phyloP scores from a whole-genome alignment of 2,113 vertebrate genomes.

The Pipa parva region DNA sequence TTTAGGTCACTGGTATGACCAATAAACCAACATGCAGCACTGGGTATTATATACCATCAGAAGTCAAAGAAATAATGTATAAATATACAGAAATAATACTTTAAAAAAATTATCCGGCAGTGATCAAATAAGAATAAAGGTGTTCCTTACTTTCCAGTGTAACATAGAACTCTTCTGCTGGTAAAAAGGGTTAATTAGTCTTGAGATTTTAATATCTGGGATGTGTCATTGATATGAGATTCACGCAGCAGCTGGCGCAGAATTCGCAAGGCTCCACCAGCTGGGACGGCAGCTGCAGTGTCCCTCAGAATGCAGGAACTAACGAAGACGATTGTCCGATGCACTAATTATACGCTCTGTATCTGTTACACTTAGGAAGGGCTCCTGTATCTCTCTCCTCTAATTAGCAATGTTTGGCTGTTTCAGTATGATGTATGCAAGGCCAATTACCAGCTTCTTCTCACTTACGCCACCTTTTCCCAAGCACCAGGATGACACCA shows the following conservation, averaged over 20 bases:
- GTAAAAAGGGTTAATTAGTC: slow-evolving; percentile 29
- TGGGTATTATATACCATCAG: no score
- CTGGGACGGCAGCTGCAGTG: slow-evolving; percentile 37
- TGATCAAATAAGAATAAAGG: no score
- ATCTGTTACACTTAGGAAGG: slow-evolving; percentile 35
- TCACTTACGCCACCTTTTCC: slow-evolving; percentile 5
- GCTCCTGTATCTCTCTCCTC: slow-evolving; percentile 15
- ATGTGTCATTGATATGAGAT: slow-evolving; percentile 21
- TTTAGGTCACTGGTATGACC: no score
- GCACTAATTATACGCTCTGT: slow-evolving; percentile 38
- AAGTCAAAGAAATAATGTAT: no score
- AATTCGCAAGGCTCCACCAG: slow-evolving; percentile 18
- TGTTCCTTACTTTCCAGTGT: no score
- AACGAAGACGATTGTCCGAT: slow-evolving; percentile 30
- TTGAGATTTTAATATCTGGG: slow-evolving; percentile 5
- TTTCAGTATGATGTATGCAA: slow-evolving; percentile 17
- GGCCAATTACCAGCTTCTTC: slow-evolving; percentile 21
- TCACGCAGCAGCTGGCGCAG: slow-evolving; percentile 33
- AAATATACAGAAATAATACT: no score
- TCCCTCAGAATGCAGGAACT: slow-evolving; percentile 28
- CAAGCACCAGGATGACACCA: slow-evolving; percentile 5
- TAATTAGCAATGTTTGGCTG: slow-evolving; percentile 39
- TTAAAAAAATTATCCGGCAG: no score
- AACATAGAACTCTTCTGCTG: no score
- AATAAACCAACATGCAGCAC: no score